These are phyloP conservation scores for Podiceps cristatus DNA, from an alignment of 2,113 vertebrate genomes.

Conservation along the genomic window DNA sequence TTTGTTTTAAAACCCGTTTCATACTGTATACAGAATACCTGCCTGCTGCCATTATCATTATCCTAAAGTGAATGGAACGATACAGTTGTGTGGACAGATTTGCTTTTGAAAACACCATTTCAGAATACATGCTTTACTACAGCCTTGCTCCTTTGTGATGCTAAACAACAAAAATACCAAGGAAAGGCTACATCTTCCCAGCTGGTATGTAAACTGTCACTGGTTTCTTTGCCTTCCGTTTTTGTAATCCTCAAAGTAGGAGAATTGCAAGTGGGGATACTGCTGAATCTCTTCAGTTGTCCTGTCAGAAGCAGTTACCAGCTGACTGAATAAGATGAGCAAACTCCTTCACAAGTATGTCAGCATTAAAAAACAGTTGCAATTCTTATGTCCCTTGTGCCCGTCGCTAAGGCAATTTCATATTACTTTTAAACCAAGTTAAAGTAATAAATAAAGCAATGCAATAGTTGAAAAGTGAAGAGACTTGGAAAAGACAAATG, in stretches of 20 bases:
- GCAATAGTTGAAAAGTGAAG: neutral
- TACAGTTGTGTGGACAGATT: neutral
- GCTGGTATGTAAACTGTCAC: neutral
- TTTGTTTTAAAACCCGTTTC: neutral
- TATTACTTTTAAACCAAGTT: neutral
- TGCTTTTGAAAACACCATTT: neutral
- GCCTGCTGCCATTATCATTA: neutral
- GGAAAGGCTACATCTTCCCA: neutral
- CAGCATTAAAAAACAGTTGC: neutral
- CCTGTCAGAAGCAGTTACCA: neutral
- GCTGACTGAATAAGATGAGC: neutral
- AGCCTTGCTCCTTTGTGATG: neutral
- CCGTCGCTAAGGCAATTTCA: neutral
- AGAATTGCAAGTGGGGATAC: neutral
- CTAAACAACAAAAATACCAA: neutral
- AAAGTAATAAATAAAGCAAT: neutral
- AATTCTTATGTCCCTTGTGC: neutral
- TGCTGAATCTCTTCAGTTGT: neutral
- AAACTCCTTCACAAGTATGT: neutral
- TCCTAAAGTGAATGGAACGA: neutral
- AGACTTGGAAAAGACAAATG: neutral
- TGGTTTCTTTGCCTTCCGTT: neutral
- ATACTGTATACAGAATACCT: neutral
- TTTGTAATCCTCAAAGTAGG: neutral
- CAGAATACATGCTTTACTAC: neutral